Conservation (phyloP, 2,888 invertebrate species). For the Gymnocheta viridis region DNA sequence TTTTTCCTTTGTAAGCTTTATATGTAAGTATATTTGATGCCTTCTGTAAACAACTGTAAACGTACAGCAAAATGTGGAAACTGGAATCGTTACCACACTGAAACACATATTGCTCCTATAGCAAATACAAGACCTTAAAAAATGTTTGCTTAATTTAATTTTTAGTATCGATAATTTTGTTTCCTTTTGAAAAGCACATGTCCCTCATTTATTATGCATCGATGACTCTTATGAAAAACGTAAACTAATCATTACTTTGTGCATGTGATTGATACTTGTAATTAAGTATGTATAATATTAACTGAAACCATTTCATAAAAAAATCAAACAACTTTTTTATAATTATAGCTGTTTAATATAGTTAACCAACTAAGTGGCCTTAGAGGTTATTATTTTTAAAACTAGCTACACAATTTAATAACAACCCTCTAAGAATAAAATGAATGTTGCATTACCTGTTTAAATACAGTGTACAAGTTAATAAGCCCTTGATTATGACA, state of each 20-base stretch:
- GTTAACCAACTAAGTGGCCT: slow-evolving; percentile 1
- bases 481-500: slow-evolving; percentile 53
- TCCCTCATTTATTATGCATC: slow-evolving; percentile 32
- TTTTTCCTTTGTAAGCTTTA: no score
- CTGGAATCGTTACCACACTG: no score
- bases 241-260: slow-evolving; percentile 38
- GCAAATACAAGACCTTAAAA: neutral
- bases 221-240: slow-evolving; percentile 25
- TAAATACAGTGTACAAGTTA: slow-evolving; percentile 29
- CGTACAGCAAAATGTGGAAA: no score
- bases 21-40: no score
- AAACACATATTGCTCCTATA: no score
- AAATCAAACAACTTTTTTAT: slow-evolving; percentile 26
- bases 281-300: slow-evolving; percentile 7
- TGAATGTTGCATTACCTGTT: slow-evolving; percentile 41
- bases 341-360: slow-evolving; percentile 27
- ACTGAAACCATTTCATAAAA: neutral
- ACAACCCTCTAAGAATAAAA: slow-evolving; percentile 12
- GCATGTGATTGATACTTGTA: slow-evolving; percentile 38
- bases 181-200: slow-evolving; percentile 27
- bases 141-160: neutral
- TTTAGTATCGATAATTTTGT: neutral
- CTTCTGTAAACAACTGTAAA: no score
- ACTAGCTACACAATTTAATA: slow-evolving; percentile 20
- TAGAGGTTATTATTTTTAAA: slow-evolving; percentile 8